phyloP scores from a whole-genome alignment of 2,797 vertebrate species.

The Diplodus puntazzo region DNA sequence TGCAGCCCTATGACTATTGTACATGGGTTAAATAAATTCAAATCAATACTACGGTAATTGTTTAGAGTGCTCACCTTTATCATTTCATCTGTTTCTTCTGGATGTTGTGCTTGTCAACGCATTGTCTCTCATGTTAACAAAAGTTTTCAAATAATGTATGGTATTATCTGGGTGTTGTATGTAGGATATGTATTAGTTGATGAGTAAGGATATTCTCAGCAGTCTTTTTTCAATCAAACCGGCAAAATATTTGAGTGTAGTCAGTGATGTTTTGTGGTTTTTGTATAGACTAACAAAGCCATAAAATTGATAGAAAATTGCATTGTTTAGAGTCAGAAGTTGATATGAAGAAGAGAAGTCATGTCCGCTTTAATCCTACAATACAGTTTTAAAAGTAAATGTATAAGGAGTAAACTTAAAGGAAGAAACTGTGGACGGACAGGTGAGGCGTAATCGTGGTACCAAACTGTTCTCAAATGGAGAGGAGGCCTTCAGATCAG shows the following conservation, averaged over 20 bases:
- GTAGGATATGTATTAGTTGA: not conserved
- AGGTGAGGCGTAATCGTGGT: not conserved
- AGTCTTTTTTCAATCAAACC: not conserved
- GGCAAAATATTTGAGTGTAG: too few species aligned
- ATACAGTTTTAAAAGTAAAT: not conserved
- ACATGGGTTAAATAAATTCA: not conserved
- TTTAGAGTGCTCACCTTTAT: not conserved
- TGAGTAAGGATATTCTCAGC: not conserved
- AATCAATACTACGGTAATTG: not conserved
- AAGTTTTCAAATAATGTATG: not conserved
- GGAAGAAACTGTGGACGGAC: not conserved
- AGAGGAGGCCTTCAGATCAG: constrained; percentile 17
- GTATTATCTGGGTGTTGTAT: too few species aligned
- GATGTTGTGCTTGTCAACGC: not conserved
- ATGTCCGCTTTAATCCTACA: not conserved
- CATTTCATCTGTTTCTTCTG: not conserved
- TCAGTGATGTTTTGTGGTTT: not conserved
- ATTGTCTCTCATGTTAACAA: not conserved
- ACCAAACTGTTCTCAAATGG: constrained; percentile 15
- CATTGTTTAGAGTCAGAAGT: not conserved
- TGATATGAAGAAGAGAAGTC: not conserved
- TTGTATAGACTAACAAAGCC: not conserved
- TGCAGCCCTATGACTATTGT: too few species aligned
- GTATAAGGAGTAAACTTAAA: not conserved
- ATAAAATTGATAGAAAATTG: not conserved